Evolutionary conservation across 2,113 vertebrate species (phyloP).

Genomic region (Corythaixoides concolor): DNA sequence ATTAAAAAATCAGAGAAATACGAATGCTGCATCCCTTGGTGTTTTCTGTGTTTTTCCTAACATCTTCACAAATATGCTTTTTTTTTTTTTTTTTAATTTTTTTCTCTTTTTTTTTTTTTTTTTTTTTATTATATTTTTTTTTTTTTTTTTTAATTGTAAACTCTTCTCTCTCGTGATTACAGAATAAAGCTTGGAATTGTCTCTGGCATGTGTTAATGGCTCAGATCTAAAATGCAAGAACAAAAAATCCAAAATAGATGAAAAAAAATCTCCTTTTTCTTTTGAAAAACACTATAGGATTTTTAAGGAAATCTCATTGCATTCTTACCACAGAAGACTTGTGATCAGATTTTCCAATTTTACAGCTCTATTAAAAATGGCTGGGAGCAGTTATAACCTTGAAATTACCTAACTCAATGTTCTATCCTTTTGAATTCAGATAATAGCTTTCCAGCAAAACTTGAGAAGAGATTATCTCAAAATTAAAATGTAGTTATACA

Average conservation of each 20-base stretch:
- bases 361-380: neutral
- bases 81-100: too few relatives aligned
- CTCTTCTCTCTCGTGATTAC: neutral
- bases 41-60: neutral
- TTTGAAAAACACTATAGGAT: neutral
- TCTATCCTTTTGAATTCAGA: neutral
- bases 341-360: neutral
- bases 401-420: neutral
- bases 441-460: neutral
- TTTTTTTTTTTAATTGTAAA: too few relatives aligned
- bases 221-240: neutral
- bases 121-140: too few relatives aligned
- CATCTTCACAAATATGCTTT: neutral
- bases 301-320: neutral
- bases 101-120: too few relatives aligned
- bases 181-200: neutral
- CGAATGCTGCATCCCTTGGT: neutral
- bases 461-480: neutral
- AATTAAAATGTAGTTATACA: neutral
- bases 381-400: neutral
- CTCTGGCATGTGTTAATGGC: neutral
- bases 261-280: neutral
- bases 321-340: neutral
- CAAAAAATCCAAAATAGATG: neutral
- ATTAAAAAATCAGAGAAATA: neutral